Base-by-base conservation (phyloP, 2,113 vertebrate species). In the Podocnemis expansa region DNA sequence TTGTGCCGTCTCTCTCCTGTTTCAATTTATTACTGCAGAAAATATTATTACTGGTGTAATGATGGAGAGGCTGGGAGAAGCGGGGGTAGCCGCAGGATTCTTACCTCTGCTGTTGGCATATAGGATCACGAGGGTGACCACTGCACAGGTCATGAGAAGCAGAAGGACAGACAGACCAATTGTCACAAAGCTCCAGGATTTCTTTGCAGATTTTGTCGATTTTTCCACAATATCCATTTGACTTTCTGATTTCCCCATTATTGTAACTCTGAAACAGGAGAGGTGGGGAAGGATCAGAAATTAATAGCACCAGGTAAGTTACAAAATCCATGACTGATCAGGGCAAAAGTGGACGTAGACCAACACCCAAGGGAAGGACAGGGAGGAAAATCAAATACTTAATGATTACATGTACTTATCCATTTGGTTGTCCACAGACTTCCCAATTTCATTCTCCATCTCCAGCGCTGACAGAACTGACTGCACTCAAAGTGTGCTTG, bases 171-270 rank as follows among this genome's bases (percentile, higher is more conserved):
- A 98, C 95, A 99, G 97, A 82, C 98, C 97, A 43, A 99, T 96
- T 88, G 99, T 98, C 93, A 98, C 97, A 75, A 98, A 94, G 90
- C 98, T 98, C 97, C 98, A 98, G 82, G 96, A 98, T 94, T 97
- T 98, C 97, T 97, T 99, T 83, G 97, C 98, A 1, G 98, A 78
- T 97, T 97, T 98, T 88, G 97, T 97, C 34, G 99, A 98, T 97
- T 98, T 98, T 98, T 99, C 99, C 98, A 98, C 98, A 96, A 98
- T 99, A 95, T 99, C 99, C 99, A 98, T 98, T 75, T 99, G 98
- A 89, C 98, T 99, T 97, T 99, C 98, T 1, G 99, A 99, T 98
- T 99, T 99, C 97, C 98, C 98, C 99, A 99, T 99, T 98, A 97
- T 98, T 47, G 94, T 95, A 89, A 96, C 96, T 98, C 98, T 98